Evolutionary conservation across 1,140 invertebrate species (phyloP), one percentile per base, ranked within the genome.

Genomic region (Nylanderia fulva): DNA sequence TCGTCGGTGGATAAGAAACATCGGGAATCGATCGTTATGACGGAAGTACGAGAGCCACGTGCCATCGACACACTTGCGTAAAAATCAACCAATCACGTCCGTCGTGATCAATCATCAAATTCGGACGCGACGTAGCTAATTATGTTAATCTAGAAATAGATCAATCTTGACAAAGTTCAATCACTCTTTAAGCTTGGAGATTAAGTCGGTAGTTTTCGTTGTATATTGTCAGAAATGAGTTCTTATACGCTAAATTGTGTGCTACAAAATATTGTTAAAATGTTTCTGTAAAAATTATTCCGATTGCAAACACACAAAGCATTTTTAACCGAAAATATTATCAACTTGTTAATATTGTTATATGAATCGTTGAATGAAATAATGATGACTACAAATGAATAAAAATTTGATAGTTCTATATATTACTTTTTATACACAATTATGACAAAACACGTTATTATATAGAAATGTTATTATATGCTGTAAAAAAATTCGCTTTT

Each of bases 21-120:
- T 33, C 29, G 52, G 21, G n/a, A 76, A 56, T 77, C 74, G 79
- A 87, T 88, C 52, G 75, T 85, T 85, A 87, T 60, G 52, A 42
- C 61, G 54, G 33, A 83, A 63, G 61, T 75, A 42, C 36, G 13
- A 29, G 15, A 63, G 45, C 11, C n/a, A 68, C 63, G 18, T 39
- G 68, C 36, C 45, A 42, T n/a, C 9, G 24, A 56, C 76, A 64
- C 61, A 85, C 33, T 56, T 75, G 76, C 52, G 42, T 15, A 9
- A 45, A 52, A 85, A 66, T 74, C 58, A 52, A 79, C 24, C 33
- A 24, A 66, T 13, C 15, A 48, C 15, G 33, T 42, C 52, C 42
- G 56, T 39, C 48, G 11, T 39, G 66, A 87, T 80, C 84, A 84
- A 87, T 85, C 42, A 54, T 63, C 48, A 48, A 69, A 84, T 18